phyloP scores from a whole-genome alignment of 2,797 vertebrate genomes.

The Antennarius maculatus region DNA sequence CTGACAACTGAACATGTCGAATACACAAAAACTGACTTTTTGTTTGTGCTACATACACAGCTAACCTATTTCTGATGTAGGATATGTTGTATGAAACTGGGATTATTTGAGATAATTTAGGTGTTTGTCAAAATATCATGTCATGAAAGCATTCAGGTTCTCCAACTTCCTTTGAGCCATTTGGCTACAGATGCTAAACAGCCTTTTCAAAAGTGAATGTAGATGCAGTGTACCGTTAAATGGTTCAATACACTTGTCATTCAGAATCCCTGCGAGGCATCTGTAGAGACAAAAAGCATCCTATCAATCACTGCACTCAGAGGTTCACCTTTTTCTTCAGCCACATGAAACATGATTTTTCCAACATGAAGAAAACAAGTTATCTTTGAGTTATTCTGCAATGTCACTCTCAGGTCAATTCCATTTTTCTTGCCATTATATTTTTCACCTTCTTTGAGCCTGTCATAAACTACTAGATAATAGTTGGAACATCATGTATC shows the following conservation, averaged over 20 bases:
- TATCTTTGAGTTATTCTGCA: conserved; percentile 30
- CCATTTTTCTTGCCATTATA: conserved; percentile 37
- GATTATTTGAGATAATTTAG: too few species aligned
- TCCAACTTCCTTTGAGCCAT: too few species aligned
- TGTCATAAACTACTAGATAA: conserved; percentile 24
- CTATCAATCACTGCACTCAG: conserved; percentile 12
- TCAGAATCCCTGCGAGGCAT: not conserved
- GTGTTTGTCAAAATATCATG: too few species aligned
- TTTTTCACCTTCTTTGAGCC: conserved; percentile 27
- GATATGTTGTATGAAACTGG: too few species aligned
- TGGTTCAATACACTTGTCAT: conserved; percentile 14
- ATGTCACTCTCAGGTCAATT: conserved; percentile 27
- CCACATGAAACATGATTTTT: conserved; percentile 19
- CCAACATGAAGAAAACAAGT: conserved; percentile 4
- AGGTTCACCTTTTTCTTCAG: conserved; percentile 14
- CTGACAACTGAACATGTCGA: too few species aligned
- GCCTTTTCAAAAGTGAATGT: conserved; percentile 10
- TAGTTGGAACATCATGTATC: conserved; percentile 47
- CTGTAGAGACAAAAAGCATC: conserved; percentile 10
- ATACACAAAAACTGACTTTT: too few species aligned
- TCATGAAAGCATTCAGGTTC: too few species aligned
- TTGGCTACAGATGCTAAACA: not conserved
- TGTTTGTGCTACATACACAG: too few species aligned
- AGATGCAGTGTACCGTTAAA: conserved; percentile 12
- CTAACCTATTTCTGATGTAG: too few species aligned